Percentiles rank a stretch among this genome's conserved stretches.
These are phyloP conservation scores for Halictus ligatus DNA, from an alignment of 2,888 invertebrate species.

Conservation along the genomic window DNA sequence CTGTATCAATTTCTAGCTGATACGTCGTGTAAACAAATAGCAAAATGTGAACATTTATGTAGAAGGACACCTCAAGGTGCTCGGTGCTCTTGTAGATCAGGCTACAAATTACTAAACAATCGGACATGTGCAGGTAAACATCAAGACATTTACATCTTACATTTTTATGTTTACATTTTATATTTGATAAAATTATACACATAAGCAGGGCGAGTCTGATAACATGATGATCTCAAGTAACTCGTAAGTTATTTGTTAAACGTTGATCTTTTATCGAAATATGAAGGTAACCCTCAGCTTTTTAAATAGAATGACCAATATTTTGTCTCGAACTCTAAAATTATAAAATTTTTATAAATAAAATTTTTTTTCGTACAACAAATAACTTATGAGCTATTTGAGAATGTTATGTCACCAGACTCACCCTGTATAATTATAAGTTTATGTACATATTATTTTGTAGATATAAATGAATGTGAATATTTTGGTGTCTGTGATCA, in stretches of 20 bases:
- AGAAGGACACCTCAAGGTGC: constrained; percentile 85
- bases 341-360: too few species aligned
- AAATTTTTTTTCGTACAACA: too few species aligned
- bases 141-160: not conserved
- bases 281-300: too few species aligned
- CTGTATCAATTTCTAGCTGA: constrained; percentile 53
- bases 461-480: constrained; percentile 89
- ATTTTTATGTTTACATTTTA: not conserved
- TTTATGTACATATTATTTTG: constrained; percentile 47
- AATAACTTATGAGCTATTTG: too few species aligned
- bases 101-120: constrained; percentile 73
- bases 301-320: too few species aligned
- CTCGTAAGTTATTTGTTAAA: too few species aligned
- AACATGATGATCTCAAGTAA: too few species aligned
- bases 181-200: not conserved
- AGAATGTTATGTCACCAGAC: too few species aligned
- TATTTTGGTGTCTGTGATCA: constrained; percentile 89
- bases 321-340: too few species aligned
- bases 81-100: constrained; percentile 87
- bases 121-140: constrained; percentile 70
- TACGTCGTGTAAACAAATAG: constrained; percentile 49
- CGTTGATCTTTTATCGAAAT: too few species aligned
- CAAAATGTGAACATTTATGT: constrained; percentile 83
- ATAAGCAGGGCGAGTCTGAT: not conserved
- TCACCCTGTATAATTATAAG: not conserved